A percentile compares a stretch with the other conserved stretches of the same genome.
phyloP scores from a whole-genome alignment of 1,140 invertebrate species.

The Drosophila murphyi region DNA sequence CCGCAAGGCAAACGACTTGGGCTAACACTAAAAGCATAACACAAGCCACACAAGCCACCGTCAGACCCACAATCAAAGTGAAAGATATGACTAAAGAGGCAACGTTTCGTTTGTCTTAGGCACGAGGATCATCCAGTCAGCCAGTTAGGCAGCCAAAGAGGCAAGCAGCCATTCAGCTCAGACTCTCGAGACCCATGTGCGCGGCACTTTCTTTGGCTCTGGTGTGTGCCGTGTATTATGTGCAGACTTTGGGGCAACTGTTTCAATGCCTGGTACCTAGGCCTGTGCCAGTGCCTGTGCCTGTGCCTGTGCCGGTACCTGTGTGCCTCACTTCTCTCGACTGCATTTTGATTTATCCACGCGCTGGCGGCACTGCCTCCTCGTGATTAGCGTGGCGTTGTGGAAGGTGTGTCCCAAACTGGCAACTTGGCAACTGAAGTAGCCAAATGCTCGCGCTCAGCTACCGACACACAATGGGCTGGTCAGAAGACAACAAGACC shows the following conservation, averaged over 20 bases:
- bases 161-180: constrained; percentile 36
- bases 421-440: constrained; percentile 75
- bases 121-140: constrained; percentile 54
- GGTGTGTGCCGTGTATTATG: constrained; percentile 61
- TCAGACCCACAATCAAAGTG: constrained; percentile 75
- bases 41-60: constrained; percentile 53
- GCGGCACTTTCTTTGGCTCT: constrained; percentile 73
- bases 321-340: constrained; percentile 59
- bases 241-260: constrained; percentile 51
- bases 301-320: background rate
- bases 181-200: constrained; percentile 49
- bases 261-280: too few species aligned
- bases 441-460: constrained; percentile 62
- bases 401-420: constrained; percentile 78
- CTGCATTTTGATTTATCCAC: constrained; percentile 82
- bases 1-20: constrained; percentile 49
- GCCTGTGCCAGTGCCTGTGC: too few species aligned
- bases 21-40: constrained; percentile 54
- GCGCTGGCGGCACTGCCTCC: constrained; percentile 55
- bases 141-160: constrained; percentile 35
- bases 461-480: constrained; percentile 44
- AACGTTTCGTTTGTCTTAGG: constrained; percentile 76
- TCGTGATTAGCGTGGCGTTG: constrained; percentile 80
- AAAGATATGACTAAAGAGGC: constrained; percentile 79
- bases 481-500: background rate